Base-by-base conservation (phyloP, 2,888 invertebrate species). In the Adela reaumurella region DNA sequence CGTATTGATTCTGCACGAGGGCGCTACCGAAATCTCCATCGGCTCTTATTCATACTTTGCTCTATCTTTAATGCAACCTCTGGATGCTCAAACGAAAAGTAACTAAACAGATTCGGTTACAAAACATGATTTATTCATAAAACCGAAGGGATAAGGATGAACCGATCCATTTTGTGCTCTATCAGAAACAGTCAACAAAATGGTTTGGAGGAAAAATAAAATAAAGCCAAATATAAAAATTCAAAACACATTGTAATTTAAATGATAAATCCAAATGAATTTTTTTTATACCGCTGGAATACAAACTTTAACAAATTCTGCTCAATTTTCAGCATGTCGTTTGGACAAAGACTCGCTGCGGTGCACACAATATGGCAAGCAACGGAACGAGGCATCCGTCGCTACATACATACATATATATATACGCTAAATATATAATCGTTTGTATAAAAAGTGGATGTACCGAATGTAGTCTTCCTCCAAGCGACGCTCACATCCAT, bases 401-500 rank as follows among this genome's bases (percentile, higher is more conserved):
- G 14, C 35, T 14, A 11, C 14, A 35, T 35, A 14, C 14, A 35
- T 35, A 14, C 14, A 35, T 14, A 35, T 35, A 35, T 14, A 35
- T 35, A 35, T 8, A 14, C 10, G 24, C 10, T 24, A 24, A 16
- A 29, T 11, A 19, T n/a, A 19, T 8, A 28, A 48, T 19, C 19
- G 19, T 19, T 16, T 19, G 14, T 17, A 17, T 45, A 44, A 17
- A 43, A 45, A 48, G 45, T 24, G 6, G 20, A 45, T 45, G 14
- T 43, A 43, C 42, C 16, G 17, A 17, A 35, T 35, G 48, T 28
- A 24, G 57, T 58, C 68, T 65, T 69, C 67, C 58, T 71, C 77
- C 77, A 77, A 77, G 74, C 74, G 70, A 69, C 55, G 46, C 29
- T 28, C 49, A 35, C 35, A 35, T 14, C 3, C 56, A 58, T 62